Conservation (phyloP, 2,888 invertebrate genomes). For the Plagiodera versicolora region DNA sequence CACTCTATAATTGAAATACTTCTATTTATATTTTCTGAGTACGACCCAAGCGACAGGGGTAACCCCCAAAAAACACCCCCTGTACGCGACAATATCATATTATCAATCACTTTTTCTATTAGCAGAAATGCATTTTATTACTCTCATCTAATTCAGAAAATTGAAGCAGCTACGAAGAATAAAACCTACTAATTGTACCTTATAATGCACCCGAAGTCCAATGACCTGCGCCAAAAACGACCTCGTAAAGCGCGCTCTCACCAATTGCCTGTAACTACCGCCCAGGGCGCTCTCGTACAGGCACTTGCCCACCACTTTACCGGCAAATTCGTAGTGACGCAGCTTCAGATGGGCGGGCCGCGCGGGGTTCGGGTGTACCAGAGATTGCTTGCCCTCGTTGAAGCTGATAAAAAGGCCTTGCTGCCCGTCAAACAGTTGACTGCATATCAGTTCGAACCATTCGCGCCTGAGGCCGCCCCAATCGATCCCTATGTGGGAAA, state of each 20-base stretch:
- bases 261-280: slow-evolving; percentile 84
- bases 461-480: slow-evolving; percentile 93
- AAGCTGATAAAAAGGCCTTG: slow-evolving; percentile 83
- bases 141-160: no score
- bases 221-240: slow-evolving; percentile 94
- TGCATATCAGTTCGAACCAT: slow-evolving; percentile 92
- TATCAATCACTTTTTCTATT: no score
- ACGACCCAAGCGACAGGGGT: no score
- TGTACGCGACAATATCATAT: no score
- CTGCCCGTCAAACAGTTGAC: slow-evolving; percentile 81
- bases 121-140: no score
- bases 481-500: slow-evolving; percentile 73
- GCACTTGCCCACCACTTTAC: slow-evolving; percentile 92
- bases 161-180: no score
- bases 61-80: no score
- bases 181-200: slow-evolving; percentile 59
- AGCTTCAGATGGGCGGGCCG: slow-evolving; percentile 77
- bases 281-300: slow-evolving; percentile 91
- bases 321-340: slow-evolving; percentile 91
- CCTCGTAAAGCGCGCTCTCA: slow-evolving; percentile 86
- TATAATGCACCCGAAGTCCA: slow-evolving; percentile 89
- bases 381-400: slow-evolving; percentile 81
- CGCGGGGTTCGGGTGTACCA: slow-evolving; percentile 87
- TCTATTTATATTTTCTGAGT: no score
- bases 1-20: no score